Conservation (phyloP, 2,797 vertebrate species). For the Meda fulgida region DNA sequence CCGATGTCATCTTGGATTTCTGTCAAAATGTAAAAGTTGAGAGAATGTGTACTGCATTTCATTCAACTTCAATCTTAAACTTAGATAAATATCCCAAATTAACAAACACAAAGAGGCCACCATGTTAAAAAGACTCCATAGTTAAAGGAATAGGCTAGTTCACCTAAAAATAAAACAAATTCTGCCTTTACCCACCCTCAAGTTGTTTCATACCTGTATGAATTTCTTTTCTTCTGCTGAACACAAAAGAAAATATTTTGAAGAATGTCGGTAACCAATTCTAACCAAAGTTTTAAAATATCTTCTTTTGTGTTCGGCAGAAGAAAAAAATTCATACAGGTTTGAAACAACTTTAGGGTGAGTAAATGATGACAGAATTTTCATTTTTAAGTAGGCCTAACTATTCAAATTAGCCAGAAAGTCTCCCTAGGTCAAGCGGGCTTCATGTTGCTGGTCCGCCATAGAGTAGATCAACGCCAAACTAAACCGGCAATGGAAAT, state of each 20-base stretch:
- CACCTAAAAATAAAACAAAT: too few species aligned
- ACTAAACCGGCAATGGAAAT: constrained; percentile 10
- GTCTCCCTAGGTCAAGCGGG: not conserved
- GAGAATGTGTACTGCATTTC: not conserved
- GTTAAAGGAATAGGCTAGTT: not conserved
- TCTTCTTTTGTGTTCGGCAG: not conserved
- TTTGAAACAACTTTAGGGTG: too few species aligned
- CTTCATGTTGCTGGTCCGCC: not conserved
- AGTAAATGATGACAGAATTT: too few species aligned
- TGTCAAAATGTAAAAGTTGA: constrained; percentile 24
- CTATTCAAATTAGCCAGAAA: not conserved
- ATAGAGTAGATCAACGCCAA: not conserved
- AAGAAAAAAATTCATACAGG: too few species aligned
- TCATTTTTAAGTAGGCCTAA: too few species aligned
- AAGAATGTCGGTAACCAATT: too few species aligned
- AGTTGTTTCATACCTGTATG: too few species aligned
- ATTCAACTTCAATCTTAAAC: not conserved
- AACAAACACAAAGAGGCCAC: not conserved
- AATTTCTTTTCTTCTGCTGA: too few species aligned
- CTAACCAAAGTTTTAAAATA: not conserved
- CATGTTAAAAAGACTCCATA: not conserved
- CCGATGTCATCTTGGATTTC: constrained; percentile 66
- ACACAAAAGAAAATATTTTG: too few species aligned
- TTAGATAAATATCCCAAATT: not conserved
- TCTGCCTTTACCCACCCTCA: too few species aligned